Conservation (phyloP, 2,797 vertebrate genomes). For the Lindbergichthys nudifrons region DNA sequence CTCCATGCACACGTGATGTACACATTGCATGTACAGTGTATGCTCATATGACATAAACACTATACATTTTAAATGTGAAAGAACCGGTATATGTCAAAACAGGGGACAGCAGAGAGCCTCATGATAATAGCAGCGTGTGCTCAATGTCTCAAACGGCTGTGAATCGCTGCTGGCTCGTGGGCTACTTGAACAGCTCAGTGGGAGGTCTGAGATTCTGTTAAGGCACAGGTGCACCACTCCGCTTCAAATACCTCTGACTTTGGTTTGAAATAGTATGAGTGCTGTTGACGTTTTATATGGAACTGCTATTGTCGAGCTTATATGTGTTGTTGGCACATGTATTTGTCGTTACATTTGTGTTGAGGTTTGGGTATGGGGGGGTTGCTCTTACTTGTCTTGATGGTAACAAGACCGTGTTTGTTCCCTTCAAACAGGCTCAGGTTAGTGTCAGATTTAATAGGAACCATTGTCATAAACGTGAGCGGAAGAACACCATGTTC, state of each 20-base stretch:
- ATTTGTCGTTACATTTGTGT: constrained; percentile 23
- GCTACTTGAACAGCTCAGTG: constrained; percentile 68
- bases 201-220: constrained; percentile 63
- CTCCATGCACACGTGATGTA: constrained; percentile 10
- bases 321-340: constrained; percentile 4
- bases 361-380: not conserved
- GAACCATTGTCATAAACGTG: not conserved
- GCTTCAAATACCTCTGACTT: constrained; percentile 63
- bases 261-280: constrained; percentile 30
- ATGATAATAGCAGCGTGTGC: constrained; percentile 50
- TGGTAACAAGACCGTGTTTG: constrained; percentile 13
- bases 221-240: constrained; percentile 56
- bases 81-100: constrained; percentile 7
- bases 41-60: constrained; percentile 1
- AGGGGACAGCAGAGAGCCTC: constrained; percentile 34
- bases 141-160: constrained; percentile 55
- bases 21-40: not conserved
- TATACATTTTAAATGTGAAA: constrained; percentile 16
- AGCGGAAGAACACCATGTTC: not conserved
- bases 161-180: constrained; percentile 57
- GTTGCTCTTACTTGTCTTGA: constrained; percentile 3
- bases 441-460: constrained; percentile 13
- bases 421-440: constrained; percentile 8
- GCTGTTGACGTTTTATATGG: constrained; percentile 24
- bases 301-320: not conserved